These are phyloP conservation scores for Catamblyrhynchus diadema DNA, from an alignment of 2,797 vertebrate genomes.

Conservation along the genomic window DNA sequence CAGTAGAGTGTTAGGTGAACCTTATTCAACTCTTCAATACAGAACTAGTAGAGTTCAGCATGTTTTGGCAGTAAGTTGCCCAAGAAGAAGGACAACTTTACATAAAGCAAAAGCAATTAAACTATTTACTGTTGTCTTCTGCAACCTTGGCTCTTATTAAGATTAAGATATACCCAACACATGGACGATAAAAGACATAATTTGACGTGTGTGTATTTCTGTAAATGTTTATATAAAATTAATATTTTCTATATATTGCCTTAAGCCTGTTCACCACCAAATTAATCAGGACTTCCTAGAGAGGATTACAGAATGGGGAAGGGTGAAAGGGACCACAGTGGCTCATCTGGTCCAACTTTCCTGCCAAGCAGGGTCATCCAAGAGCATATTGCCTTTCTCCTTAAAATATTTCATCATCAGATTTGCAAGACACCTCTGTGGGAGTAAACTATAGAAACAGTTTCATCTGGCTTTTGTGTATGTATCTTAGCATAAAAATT, in stretches of 20 bases:
- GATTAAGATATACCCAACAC: neutral
- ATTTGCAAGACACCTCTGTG: neutral
- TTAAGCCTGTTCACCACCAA: neutral
- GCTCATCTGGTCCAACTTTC: neutral
- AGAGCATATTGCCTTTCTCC: neutral
- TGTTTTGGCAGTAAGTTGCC: neutral
- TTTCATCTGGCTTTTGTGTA: neutral
- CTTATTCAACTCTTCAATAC: neutral
- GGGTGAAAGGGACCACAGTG: neutral
- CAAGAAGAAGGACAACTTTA: neutral
- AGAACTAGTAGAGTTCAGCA: neutral
- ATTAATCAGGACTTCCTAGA: neutral
- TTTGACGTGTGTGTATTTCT: neutral
- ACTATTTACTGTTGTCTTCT: neutral
- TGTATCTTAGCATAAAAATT: neutral
- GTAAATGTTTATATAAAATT: neutral
- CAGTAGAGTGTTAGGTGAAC: neutral
- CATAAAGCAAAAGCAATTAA: neutral
- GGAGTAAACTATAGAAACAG: neutral
- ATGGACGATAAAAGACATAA: neutral
- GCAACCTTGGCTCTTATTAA: neutral
- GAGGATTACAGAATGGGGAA: neutral
- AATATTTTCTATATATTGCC: neutral
- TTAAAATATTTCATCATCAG: neutral
- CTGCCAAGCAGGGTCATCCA: neutral